Evolutionary conservation across 2,888 invertebrate species (phyloP), one percentile per base, ranked within the genome.

Genomic region (Pogonocherus hispidulus): DNA sequence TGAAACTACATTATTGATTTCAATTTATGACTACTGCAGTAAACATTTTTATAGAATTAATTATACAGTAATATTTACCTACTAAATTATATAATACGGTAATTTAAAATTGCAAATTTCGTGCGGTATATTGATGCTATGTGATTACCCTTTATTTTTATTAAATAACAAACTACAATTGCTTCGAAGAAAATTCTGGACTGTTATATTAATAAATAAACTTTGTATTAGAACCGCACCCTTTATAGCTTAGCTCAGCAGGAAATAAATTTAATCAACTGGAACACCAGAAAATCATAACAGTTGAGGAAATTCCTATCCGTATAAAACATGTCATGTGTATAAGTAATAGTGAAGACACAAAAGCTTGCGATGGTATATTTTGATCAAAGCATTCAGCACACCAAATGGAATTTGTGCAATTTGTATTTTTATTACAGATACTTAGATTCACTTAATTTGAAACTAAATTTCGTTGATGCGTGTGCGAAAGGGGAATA

Each of bases 241-340:
- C 44, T 57, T 57, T 57, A n/a, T n/a, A n/a, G n/a, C n/a, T n/a
- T n/a, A 16, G 9, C 57, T 44, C 44, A 23, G 44, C 44, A 44
- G 18, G 44, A 46, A 57, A 44, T 44, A 57, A 54, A 66, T 62
- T 37, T 49, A 60, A 63, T 67, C 62, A 67, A 47, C 35, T 20
- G 59, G 32, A 60, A 60, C 27, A 32, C 18, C 55, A 56, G 56
- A 37, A 22, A 63, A 56, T 49, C 22, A 37, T 62, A 54, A 67
- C 62, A 55, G 62, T 23, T 62, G 37, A 51, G 56, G 51, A 56
- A 67, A 41, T 67, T 56, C 32, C 41, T 16, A 32, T 23, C 51
- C 51, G 63, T 63, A 54, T 37, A 35, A 47, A 55, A 20, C 62
- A 54, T 37, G 47, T 66, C 54, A 62, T 66, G 62, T 46, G 66